Evolutionary conservation across 2,113 vertebrate species (phyloP), one percentile per base, ranked within the genome.

Genomic region (Pyxicephalus adspersus): DNA sequence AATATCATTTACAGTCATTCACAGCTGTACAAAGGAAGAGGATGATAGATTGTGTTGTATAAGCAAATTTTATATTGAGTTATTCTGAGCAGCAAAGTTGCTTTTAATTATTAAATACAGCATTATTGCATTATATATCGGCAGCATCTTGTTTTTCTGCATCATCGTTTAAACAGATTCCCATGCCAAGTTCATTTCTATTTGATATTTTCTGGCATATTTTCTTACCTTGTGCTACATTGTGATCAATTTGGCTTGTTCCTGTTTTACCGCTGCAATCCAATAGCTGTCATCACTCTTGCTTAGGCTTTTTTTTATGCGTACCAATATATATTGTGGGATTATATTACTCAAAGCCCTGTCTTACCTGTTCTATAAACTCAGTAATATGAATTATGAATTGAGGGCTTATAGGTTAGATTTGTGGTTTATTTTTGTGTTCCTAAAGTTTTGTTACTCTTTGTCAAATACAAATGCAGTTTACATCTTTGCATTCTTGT

Each of bases 331-430:
- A 76, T 76, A 76, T 64, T 76, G 73, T 23, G 58, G 28, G 73
- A 76, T 76, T 76, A 76, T 11, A 63, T 76, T 76, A 64, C n/a
- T 28, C 51, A 72, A 18, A 72, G 68, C 26, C 68, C 20, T 55
- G 68, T 72, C 68, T 72, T 72, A 57, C 68, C 51, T 57, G 26
- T 26, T 55, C 68, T 57, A 55, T 57, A 72, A 55, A 57, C 51
- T 72, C 51, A 55, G 31, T 72, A 31, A 29, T 51, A 76, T 76
- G 57, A 76, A 76, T 76, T 76, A 76, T 76, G 58, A 63, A 76
- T 61, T 61, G 57, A 76, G 73, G 73, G 31, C 34, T 4, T 25
- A 23, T 11, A 13, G 73, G 73, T 76, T 38, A 51, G 19, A 2
- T 17, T 20, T 26, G 73, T 25, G 50, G 45, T 63, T 63, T 50